These are phyloP conservation scores for Pachyramphus minor DNA, from an alignment of 2,113 vertebrate genomes.

Conservation along the genomic window DNA sequence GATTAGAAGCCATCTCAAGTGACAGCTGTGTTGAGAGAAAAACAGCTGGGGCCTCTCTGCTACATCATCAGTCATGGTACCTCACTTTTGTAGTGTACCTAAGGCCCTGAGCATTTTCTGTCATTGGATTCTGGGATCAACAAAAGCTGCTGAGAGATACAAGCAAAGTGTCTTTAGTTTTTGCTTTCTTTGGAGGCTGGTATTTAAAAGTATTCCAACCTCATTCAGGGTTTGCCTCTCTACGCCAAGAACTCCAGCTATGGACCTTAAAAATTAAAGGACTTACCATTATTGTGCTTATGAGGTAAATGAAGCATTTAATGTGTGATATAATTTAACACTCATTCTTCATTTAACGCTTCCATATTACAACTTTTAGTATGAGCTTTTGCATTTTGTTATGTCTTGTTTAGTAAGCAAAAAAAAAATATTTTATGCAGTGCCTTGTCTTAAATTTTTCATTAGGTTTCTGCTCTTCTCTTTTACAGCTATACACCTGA, in stretches of 20 bases:
- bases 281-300: not conserved
- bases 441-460: not conserved
- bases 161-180: not conserved
- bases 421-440: not conserved
- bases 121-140: not conserved
- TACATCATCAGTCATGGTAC: not conserved
- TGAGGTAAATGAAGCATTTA: not conserved
- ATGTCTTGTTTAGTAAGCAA: not conserved
- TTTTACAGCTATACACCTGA: not conserved
- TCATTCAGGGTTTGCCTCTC: not conserved
- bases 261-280: not conserved
- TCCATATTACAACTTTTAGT: not conserved
- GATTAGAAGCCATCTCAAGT: not conserved
- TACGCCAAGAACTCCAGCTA: not conserved
- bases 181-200: not conserved
- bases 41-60: fast-evolving
- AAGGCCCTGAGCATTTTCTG: not conserved
- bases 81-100: not conserved
- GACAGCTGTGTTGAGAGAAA: not conserved
- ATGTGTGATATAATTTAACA: not conserved
- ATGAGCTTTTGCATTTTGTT: not conserved
- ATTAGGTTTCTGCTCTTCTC: not conserved
- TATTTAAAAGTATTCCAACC: not conserved
- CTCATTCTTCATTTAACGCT: not conserved
- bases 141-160: not conserved